Percentiles rank a stretch among this genome's conserved stretches.
phyloP scores from a whole-genome alignment of 2,113 vertebrate species.

The Marmota monax region DNA sequence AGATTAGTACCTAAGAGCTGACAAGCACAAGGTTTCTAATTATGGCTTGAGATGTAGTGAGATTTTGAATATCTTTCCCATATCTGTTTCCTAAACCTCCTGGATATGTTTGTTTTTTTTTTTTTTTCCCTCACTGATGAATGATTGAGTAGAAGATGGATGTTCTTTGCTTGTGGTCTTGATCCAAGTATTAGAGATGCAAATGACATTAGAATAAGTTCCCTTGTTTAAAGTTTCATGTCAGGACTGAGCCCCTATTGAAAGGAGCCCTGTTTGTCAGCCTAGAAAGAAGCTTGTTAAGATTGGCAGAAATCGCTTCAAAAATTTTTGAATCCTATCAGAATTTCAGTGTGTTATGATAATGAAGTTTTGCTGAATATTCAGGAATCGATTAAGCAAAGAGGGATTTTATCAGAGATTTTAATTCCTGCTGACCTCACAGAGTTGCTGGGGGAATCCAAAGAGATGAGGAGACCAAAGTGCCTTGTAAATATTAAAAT shows the following conservation, averaged over 20 bases:
- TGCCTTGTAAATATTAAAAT: constrained; percentile 3
- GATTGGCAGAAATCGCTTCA: neutral
- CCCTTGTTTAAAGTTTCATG: neutral
- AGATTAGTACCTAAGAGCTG: constrained; percentile 44
- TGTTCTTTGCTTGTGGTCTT: neutral
- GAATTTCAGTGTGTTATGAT: constrained; percentile 12
- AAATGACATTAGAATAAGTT: constrained; percentile 14
- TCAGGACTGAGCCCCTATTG: neutral
- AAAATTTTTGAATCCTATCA: constrained; percentile 29
- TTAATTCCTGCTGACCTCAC: constrained; percentile 16
- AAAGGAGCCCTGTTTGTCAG: neutral
- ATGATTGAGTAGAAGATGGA: neutral
- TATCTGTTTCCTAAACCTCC: constrained; percentile 2
- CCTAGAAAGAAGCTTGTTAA: neutral
- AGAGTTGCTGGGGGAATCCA: neutral
- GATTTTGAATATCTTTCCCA: neutral
- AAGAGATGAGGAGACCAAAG: neutral
- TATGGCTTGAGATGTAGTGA: neutral
- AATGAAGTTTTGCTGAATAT: constrained; percentile 58
- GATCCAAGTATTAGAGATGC: neutral
- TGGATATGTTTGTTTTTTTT: neutral
- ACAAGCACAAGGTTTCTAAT: constrained; percentile 44
- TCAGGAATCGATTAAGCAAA: neutral
- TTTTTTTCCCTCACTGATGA: neutral
- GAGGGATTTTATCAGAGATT: constrained; percentile 31